Base-by-base conservation (phyloP, 2,113 vertebrate genomes). In the Protobothrops mucrosquamatus region DNA sequence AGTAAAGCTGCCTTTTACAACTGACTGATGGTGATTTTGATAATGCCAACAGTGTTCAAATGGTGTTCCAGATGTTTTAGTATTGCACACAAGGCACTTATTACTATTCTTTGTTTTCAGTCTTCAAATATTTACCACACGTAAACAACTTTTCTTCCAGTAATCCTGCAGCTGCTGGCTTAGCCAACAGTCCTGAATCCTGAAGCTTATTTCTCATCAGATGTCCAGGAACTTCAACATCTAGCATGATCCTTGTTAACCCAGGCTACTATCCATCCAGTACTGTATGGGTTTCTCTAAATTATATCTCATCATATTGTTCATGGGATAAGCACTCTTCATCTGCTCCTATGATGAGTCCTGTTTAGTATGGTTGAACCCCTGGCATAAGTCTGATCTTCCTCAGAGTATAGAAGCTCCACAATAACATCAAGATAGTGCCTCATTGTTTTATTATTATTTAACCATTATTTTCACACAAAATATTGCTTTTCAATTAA, bases 401-500 rank as follows among this genome's bases (percentile, higher is more conserved):
- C 64, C 12, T 69, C 14, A 0, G 12, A 15, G 12, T 14, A 69
- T 2, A 34, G 29, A n/a, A n/a, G 29, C 12, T 29, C 11, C 29
- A 69, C 4, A 69, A n/a, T 34, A 69, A 34, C 12, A 15, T 69
- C 29, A 69, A n/a, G 29, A 14, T 64, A n/a, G 4, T 6, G 26
- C 61, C 26, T 64, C 61, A n/a, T 29, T 64, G 61, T 64, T 64
- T 64, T n/a, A n/a, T 69, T 69, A 69, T 69, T n/a, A 69, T 69
- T 74, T 34, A 74, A 34, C 12, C 6, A 74, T 39, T 74, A 59
- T 54, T 6, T 46, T 89, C 46, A 51, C 3, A 55, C 89, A 1
- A 34, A 93, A 86, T 0, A 1, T 64, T 86, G 48, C 69, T 11
- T 86, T 89, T 91, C 8, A 89, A 3, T 93, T 92, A 95, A 86